phyloP scores from a whole-genome alignment of 2,888 invertebrate species.

The Ferdinandea cuprea region DNA sequence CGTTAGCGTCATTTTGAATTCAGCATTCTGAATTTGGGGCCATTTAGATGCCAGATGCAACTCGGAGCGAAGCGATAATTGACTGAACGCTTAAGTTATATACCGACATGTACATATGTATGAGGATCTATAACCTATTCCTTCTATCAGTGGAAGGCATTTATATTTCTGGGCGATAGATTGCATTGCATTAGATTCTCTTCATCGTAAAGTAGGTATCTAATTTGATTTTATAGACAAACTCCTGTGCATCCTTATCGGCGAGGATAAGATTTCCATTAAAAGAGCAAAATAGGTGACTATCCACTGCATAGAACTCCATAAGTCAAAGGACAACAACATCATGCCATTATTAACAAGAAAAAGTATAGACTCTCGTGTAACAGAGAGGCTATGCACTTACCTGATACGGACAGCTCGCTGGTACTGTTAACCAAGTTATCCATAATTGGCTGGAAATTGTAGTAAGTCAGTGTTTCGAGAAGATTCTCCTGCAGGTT shows the following conservation, averaged over 20 bases:
- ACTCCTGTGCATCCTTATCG: conserved; percentile 19
- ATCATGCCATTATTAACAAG: conserved; percentile 47
- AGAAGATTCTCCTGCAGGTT: conserved; percentile 91
- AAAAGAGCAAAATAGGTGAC: too few species aligned
- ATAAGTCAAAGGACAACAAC: conserved; percentile 36
- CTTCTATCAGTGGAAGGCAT: not conserved
- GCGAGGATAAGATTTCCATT: not conserved
- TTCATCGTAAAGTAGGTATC: conserved; percentile 48
- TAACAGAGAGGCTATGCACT: conserved; percentile 81
- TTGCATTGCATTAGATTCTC: conserved; percentile 26
- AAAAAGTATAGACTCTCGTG: too few species aligned
- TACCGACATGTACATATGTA: conserved; percentile 17
- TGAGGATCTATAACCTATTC: too few species aligned
- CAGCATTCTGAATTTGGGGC: conserved; percentile 1
- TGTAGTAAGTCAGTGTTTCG: conserved; percentile 90
- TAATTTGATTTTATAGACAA: conserved; percentile 54
- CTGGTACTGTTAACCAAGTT: conserved; percentile 90
- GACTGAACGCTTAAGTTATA: conserved; percentile 42
- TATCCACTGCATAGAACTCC: too few species aligned
- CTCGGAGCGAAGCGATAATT: conserved; percentile 40
- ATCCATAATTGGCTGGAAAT: conserved; percentile 89
- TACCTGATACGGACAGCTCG: conserved; percentile 91
- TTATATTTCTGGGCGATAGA: not conserved
- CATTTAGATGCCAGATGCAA: conserved; percentile 37
- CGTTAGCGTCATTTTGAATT: conserved; percentile 12